These are phyloP conservation scores for Helogale parvula DNA, from an alignment of 2,113 vertebrate species.

Conservation along the genomic window DNA sequence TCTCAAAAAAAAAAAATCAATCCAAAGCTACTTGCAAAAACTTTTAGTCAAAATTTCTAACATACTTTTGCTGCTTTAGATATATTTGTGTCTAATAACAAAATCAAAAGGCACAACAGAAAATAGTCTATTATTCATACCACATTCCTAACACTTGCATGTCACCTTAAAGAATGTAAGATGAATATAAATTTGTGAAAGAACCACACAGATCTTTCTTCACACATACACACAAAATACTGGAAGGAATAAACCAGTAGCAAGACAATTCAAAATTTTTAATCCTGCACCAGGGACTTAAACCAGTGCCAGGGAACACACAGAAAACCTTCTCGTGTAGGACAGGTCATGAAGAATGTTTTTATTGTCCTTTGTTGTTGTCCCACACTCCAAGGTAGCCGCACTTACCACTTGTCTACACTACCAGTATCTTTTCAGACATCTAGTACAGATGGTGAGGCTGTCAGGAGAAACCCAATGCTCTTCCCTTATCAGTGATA, in stretches of 20 bases:
- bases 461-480: slow-evolving; percentile 61
- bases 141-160: background rate
- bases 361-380: background rate
- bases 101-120: background rate
- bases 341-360: background rate
- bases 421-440: background rate
- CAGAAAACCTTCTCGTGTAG: background rate
- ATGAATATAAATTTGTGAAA: background rate
- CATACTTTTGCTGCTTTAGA: background rate
- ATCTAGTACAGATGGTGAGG: slow-evolving; percentile 55
- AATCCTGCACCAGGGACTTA: background rate
- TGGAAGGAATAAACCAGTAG: background rate
- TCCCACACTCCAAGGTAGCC: background rate
- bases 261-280: background rate
- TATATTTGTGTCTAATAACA: background rate
- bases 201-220: background rate
- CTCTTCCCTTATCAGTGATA: slow-evolving; percentile 3
- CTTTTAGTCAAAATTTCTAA: slow-evolving; percentile 24
- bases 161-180: background rate
- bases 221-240: background rate
- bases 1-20: background rate
- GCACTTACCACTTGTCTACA: background rate
- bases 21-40: background rate
- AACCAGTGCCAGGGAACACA: background rate
- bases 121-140: background rate